These are phyloP conservation scores for Micronycteris hirsuta DNA, from an alignment of 2,113 vertebrate species.

Conservation along the genomic window DNA sequence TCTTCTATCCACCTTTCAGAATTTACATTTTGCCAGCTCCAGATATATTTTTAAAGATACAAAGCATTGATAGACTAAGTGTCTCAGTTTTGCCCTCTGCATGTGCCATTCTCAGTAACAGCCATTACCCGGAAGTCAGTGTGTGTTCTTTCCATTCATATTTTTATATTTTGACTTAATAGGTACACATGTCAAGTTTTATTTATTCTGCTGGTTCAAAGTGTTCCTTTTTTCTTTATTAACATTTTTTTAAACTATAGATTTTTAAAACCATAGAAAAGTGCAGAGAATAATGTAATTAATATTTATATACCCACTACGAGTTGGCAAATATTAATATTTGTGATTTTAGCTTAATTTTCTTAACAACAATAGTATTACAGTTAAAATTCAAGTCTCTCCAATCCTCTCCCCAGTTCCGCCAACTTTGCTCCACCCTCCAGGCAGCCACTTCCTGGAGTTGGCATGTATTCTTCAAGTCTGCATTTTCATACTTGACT, in stretches of 20 bases:
- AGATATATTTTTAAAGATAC: neutral
- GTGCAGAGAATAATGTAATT: neutral
- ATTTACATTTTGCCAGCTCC: neutral
- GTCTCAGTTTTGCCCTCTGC: neutral
- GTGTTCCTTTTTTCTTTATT: neutral
- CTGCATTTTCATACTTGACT: neutral
- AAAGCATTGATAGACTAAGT: neutral
- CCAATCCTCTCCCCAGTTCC: neutral
- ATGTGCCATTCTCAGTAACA: neutral
- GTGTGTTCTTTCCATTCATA: neutral
- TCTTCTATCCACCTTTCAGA: neutral
- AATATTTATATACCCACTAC: neutral
- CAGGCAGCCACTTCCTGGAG: neutral
- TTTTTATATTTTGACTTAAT: constrained; percentile 8
- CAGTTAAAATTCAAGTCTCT: neutral
- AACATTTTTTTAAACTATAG: neutral
- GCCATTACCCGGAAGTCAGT: neutral
- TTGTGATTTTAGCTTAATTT: constrained; percentile 17
- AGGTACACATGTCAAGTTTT: neutral
- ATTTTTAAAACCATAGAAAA: constrained; percentile 35
- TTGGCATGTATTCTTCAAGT: neutral
- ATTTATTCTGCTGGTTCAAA: neutral
- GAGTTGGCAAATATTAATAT: neutral
- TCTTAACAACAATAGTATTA: neutral
- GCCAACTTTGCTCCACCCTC: neutral